These are phyloP conservation scores for Perizoma flavofasciatum DNA, from an alignment of 2,888 invertebrate genomes.

Conservation along the genomic window DNA sequence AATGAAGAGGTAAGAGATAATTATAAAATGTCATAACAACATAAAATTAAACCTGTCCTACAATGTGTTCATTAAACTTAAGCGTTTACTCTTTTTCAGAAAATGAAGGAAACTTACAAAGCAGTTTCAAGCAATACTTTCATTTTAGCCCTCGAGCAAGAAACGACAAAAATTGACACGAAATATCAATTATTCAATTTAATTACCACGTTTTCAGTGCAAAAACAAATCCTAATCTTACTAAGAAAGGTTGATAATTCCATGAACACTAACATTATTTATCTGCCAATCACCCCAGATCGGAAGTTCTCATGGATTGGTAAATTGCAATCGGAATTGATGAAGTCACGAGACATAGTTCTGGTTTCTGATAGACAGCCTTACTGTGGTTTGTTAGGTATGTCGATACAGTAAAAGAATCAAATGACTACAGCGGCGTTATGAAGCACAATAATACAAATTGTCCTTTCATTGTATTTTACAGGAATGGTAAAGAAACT, in stretches of 20 bases:
- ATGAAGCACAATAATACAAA: too few relatives aligned
- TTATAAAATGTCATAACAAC: not conserved
- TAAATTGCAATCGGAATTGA: slow-evolving; percentile 49
- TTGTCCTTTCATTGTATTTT: too few relatives aligned
- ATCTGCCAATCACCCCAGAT: slow-evolving; percentile 51
- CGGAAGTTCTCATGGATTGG: slow-evolving; percentile 55
- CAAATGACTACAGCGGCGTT: too few relatives aligned
- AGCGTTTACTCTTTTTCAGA: slow-evolving; percentile 44
- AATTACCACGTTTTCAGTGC: slow-evolving; percentile 52
- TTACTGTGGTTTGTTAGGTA: slow-evolving; percentile 59
- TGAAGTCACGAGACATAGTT: slow-evolving; percentile 49
- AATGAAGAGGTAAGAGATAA: slow-evolving; percentile 54
- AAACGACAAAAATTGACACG: slow-evolving; percentile 42
- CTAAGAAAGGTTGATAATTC: slow-evolving; percentile 45
- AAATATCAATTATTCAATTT: slow-evolving; percentile 47
- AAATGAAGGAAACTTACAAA: slow-evolving; percentile 46
- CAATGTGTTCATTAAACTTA: too few relatives aligned
- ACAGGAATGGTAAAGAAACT: slow-evolving; percentile 88
- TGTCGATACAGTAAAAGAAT: slow-evolving; percentile 9
- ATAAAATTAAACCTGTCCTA: too few relatives aligned
- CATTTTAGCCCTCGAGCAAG: slow-evolving; percentile 50
- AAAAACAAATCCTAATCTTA: slow-evolving; percentile 50
- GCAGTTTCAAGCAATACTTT: slow-evolving; percentile 47
- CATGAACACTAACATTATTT: slow-evolving; percentile 38
- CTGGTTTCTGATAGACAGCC: slow-evolving; percentile 57